Evolutionary conservation across 2,888 invertebrate genomes (phyloP).

Genomic region (Busseola fusca): DNA sequence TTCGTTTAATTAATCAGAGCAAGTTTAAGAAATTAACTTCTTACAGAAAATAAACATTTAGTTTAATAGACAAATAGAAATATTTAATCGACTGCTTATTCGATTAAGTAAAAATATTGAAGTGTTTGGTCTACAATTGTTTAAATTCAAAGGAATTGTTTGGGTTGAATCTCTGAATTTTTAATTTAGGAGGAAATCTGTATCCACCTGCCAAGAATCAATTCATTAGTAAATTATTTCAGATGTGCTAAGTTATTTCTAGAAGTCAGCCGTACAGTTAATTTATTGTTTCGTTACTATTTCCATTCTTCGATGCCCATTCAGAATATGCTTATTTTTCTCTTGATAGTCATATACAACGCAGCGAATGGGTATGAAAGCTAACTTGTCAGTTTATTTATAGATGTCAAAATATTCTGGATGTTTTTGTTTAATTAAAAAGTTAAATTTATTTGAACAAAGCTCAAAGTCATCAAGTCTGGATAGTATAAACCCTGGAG

Average conservation of each 20-base stretch:
- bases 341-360: conserved; percentile 19
- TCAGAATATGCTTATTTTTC: conserved; percentile 5
- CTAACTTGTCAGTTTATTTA: conserved; percentile 50
- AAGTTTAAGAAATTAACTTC: conserved; percentile 4
- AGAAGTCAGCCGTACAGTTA: conserved; percentile 17
- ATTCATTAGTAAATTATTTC: conserved; percentile 38
- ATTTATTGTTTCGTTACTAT: conserved; percentile 33
- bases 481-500: conserved; percentile 35
- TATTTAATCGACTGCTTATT: conserved; percentile 24
- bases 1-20: conserved; percentile 1
- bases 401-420: conserved; percentile 43
- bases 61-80: conserved; percentile 6
- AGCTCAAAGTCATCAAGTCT: conserved; percentile 41
- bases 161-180: conserved; percentile 4
- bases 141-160: conserved; percentile 19
- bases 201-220: conserved; percentile 43
- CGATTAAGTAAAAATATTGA: conserved; percentile 11
- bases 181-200: conserved; percentile 20
- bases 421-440: conserved; percentile 50
- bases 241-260: conserved; percentile 31
- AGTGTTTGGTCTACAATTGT: conserved; percentile 38
- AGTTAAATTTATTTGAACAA: conserved; percentile 39
- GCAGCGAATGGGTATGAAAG: conserved; percentile 38
- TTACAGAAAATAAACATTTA: conserved; percentile 22
- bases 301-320: conserved; percentile 9